These are phyloP conservation scores for Dendrolimus punctatus DNA, from an alignment of 1,140 invertebrate genomes.

Conservation along the genomic window DNA sequence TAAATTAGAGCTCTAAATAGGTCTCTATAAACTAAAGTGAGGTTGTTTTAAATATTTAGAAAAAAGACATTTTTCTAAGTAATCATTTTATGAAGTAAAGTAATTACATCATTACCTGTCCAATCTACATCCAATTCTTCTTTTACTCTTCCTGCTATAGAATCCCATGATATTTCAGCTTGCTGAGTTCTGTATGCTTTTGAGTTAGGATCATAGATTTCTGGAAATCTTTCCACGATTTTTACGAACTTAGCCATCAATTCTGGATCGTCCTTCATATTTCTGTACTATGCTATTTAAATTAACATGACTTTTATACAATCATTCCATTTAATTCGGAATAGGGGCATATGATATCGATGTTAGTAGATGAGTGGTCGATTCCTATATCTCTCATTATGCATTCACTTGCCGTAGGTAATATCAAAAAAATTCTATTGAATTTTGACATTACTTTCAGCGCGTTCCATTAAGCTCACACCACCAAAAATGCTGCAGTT, in stretches of 20 bases:
- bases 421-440: too few species aligned
- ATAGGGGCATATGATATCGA: too few species aligned
- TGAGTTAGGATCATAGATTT: constrained; percentile 19
- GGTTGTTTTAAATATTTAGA: not conserved
- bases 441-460: too few species aligned
- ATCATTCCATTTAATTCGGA: too few species aligned
- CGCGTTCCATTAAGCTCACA: too few species aligned
- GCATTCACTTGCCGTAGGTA: too few species aligned
- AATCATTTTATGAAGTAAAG: not conserved
- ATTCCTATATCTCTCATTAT: too few species aligned
- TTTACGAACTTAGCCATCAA: constrained; percentile 22
- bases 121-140: constrained; percentile 21
- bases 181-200: constrained; percentile 14
- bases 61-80: too few species aligned
- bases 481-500: too few species aligned
- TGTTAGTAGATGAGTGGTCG: too few species aligned
- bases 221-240: constrained; percentile 22
- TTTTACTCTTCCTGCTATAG: constrained; percentile 18
- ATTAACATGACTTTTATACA: too few species aligned
- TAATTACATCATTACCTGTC: constrained; percentile 11
- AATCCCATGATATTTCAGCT: constrained; percentile 17
- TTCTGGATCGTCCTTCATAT: constrained; percentile 17
- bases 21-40: not conserved
- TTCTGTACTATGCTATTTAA: not conserved
- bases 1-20: not conserved